Conservation (phyloP, 2,888 invertebrate species). For the Zelleria hepariella region DNA sequence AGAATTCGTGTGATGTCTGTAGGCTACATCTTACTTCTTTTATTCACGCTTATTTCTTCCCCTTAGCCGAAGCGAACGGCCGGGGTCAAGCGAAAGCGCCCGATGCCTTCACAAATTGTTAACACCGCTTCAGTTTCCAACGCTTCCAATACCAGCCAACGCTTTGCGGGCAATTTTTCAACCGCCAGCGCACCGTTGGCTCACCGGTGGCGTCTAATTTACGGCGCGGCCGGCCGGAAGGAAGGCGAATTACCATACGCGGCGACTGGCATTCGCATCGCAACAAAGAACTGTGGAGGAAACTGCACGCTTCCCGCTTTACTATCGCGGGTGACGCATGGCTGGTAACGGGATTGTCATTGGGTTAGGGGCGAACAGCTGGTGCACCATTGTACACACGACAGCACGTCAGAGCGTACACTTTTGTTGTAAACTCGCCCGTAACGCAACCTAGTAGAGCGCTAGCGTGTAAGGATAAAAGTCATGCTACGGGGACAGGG, state of each 20-base stretch:
- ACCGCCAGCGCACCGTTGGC: conserved; percentile 23
- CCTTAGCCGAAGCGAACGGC: too few relatives aligned
- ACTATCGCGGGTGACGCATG: conserved; percentile 37
- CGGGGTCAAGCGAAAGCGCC: too few relatives aligned
- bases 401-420: too few relatives aligned
- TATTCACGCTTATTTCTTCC: too few relatives aligned
- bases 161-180: conserved; percentile 62
- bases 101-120: not conserved
- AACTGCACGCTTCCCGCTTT: conserved; percentile 35
- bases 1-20: too few relatives aligned
- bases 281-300: conserved; percentile 49
- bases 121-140: not conserved
- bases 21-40: too few relatives aligned
- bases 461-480: too few relatives aligned
- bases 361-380: not conserved
- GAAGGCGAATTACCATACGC: conserved; percentile 66
- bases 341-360: conserved; percentile 5
- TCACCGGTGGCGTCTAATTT: conserved; percentile 59
- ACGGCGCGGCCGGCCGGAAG: conserved; percentile 53
- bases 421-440: too few relatives aligned
- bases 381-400: too few relatives aligned
- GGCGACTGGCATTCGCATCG: conserved; percentile 30
- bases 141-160: not conserved
- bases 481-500: too few relatives aligned
- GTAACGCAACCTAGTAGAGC: too few relatives aligned